phyloP scores from a whole-genome alignment of 2,797 vertebrate species.

The Pogonophryne albipinna region DNA sequence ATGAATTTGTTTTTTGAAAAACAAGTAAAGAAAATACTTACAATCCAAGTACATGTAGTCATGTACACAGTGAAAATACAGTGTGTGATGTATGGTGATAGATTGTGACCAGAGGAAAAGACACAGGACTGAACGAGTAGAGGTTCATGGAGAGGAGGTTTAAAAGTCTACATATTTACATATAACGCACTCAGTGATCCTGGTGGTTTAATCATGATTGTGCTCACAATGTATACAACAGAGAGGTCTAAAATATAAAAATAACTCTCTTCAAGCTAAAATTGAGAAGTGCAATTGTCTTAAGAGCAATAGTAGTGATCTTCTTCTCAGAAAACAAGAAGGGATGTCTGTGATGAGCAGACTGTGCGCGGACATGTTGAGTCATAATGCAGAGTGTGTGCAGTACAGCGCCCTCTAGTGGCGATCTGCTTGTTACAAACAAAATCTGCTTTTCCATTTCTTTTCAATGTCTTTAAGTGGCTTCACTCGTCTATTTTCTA shows the following conservation, averaged over 20 bases:
- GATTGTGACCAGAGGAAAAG: constrained; percentile 2
- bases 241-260: constrained; percentile 53
- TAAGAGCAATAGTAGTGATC: constrained; percentile 30
- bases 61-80: constrained; percentile 19
- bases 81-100: constrained; percentile 1
- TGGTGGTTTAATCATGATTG: constrained; percentile 36
- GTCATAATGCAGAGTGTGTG: not conserved
- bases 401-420: constrained; percentile 19
- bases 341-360: not conserved
- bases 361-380: not conserved
- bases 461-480: not conserved
- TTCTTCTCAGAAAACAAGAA: constrained; percentile 29
- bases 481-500: not conserved
- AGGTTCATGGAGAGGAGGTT: not conserved
- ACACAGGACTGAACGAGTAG: not conserved
- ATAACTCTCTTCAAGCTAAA: constrained; percentile 42
- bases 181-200: not conserved
- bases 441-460: not conserved
- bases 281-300: constrained; percentile 39
- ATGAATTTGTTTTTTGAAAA: not conserved
- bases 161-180: constrained; percentile 16
- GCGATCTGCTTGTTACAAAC: not conserved
- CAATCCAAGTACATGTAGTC: not conserved
- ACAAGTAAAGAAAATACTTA: not conserved
- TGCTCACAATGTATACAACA: constrained; percentile 1